These are phyloP conservation scores for Trissolcus brochymenae DNA, from an alignment of 2,888 invertebrate genomes.

Conservation along the genomic window DNA sequence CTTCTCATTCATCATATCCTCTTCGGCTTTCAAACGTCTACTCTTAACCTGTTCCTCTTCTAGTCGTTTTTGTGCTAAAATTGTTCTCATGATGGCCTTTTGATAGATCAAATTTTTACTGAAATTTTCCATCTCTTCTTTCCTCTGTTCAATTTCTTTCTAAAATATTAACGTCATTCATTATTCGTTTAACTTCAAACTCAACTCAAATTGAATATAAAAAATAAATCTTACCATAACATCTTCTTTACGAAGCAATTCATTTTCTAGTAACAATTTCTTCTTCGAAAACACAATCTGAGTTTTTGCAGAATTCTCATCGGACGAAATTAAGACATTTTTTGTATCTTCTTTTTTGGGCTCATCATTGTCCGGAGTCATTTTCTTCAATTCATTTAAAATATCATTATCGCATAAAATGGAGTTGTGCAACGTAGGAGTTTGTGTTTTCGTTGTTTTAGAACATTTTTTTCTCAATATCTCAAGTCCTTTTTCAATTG, in stretches of 20 bases:
- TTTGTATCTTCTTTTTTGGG: conserved; percentile 67
- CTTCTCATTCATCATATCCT: conserved; percentile 70
- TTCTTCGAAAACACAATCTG: conserved; percentile 68
- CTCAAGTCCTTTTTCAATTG: conserved; percentile 78
- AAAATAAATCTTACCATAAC: conserved; percentile 63
- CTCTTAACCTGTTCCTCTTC: conserved; percentile 74
- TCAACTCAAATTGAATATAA: background rate
- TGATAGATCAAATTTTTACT: conserved; percentile 69
- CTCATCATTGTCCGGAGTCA: background rate
- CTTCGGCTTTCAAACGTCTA: conserved; percentile 79
- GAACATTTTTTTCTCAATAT: conserved; percentile 44
- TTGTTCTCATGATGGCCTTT: conserved; percentile 64
- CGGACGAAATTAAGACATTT: conserved; percentile 65
- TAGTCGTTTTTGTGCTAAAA: conserved; percentile 65
- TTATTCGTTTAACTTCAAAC: background rate
- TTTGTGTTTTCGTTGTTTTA: conserved; percentile 51
- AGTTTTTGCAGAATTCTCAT: conserved; percentile 60
- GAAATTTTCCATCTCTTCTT: conserved; percentile 71
- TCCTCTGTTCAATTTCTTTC: conserved; percentile 71
- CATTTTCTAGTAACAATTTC: conserved; percentile 71
- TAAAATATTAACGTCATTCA: conserved; percentile 42
- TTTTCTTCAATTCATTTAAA: conserved; percentile 1
- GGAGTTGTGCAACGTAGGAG: background rate
- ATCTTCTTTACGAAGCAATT: conserved; percentile 68
- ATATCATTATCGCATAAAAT: background rate